Percentiles rank a stretch among this genome's conserved stretches.
Conservation (phyloP, 2,888 invertebrate species). For the Cantharis rufa region DNA sequence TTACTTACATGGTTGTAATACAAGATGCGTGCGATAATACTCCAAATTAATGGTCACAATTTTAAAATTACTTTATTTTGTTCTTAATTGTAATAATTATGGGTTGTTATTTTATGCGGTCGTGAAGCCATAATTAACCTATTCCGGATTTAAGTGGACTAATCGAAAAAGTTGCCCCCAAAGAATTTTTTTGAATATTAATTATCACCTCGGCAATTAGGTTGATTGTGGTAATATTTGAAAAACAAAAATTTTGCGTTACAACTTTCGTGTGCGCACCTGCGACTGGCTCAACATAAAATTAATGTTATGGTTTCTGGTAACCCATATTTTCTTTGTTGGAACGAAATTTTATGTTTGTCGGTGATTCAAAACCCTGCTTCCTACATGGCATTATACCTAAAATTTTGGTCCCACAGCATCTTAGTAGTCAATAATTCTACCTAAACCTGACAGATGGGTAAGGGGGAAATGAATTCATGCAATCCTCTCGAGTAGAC, state of each 20-base stretch:
- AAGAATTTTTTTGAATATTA: neutral
- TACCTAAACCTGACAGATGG: constrained; percentile 22
- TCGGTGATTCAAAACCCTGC: neutral
- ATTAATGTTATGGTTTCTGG: neutral
- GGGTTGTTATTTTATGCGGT: neutral
- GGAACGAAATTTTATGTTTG: neutral
- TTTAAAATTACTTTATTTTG: neutral
- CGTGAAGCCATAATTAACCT: neutral
- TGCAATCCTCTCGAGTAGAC: constrained; percentile 19
- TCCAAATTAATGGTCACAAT: neutral
- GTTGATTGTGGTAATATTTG: neutral
- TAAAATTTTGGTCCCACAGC: constrained; percentile 12
- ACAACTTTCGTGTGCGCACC: neutral
- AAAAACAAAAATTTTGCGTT: neutral
- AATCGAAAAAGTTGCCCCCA: neutral
- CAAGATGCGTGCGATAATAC: neutral
- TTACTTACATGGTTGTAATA: neutral
- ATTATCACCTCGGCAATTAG: neutral
- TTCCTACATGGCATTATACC: neutral
- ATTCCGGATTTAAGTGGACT: neutral
- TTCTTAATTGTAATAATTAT: neutral
- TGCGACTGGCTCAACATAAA: neutral
- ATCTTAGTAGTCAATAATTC: constrained; percentile 8
- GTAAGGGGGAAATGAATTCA: constrained; percentile 16
- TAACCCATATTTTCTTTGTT: neutral